A percentile compares a stretch with the other conserved stretches of the same genome.
phyloP scores from a whole-genome alignment of 2,113 vertebrate genomes.

The Sorex araneus region DNA sequence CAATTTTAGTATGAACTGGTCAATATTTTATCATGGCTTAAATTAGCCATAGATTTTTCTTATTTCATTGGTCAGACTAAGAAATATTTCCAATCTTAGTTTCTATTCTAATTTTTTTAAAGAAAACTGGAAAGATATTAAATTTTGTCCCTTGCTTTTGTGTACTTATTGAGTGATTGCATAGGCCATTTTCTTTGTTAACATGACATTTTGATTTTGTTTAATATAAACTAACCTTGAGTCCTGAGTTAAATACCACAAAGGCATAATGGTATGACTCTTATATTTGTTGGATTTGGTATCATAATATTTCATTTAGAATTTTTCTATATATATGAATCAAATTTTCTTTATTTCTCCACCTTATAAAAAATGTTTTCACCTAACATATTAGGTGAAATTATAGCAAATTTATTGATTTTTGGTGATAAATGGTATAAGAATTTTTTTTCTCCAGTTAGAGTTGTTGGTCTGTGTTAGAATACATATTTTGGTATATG shows the following conservation, averaged over 20 bases:
- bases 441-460: neutral
- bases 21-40: conserved; percentile 3
- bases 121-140: neutral
- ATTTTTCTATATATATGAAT: neutral
- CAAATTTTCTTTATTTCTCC: neutral
- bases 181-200: neutral
- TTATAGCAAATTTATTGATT: neutral
- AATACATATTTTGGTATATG: too few relatives aligned
- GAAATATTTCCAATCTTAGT: neutral
- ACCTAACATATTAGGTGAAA: too few relatives aligned
- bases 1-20: neutral
- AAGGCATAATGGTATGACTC: neutral
- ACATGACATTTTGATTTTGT: neutral
- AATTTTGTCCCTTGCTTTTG: conserved; percentile 4
- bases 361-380: neutral
- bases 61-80: neutral
- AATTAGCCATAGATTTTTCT: neutral
- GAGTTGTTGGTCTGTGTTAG: too few relatives aligned
- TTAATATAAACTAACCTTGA: neutral
- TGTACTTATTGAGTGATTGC: neutral
- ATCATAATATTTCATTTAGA: conserved; percentile 35
- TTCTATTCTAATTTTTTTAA: too few relatives aligned
- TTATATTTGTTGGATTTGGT: neutral
- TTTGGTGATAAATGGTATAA: neutral
- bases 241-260: neutral